Conservation (phyloP, 2,113 vertebrate species). For the Apteryx mantelli region DNA sequence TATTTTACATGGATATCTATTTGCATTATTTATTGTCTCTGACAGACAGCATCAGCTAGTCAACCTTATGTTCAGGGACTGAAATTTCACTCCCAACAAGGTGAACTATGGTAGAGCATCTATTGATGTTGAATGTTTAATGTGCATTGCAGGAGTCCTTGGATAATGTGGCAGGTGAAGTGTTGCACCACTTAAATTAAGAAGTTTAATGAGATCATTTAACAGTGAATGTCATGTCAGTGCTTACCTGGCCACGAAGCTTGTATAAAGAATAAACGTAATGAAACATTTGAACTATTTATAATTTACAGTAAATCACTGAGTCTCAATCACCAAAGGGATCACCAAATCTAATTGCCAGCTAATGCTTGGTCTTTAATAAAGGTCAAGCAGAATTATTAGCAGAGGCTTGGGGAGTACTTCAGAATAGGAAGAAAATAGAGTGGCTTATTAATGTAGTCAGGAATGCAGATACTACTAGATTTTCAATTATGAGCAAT, state of each 20-base stretch:
- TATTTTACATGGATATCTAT: not conserved
- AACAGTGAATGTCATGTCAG: slow-evolving; percentile 53
- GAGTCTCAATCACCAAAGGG: slow-evolving; percentile 18
- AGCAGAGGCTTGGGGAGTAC: slow-evolving; percentile 9
- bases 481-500: not conserved
- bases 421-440: slow-evolving; percentile 16
- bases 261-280: slow-evolving; percentile 36
- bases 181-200: slow-evolving; percentile 59
- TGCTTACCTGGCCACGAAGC: slow-evolving; percentile 52
- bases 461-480: not conserved
- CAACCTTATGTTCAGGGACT: slow-evolving; percentile 56
- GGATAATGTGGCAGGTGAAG: slow-evolving; percentile 58
- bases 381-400: slow-evolving; percentile 65
- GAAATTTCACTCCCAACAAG: slow-evolving; percentile 37
- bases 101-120: slow-evolving; percentile 29
- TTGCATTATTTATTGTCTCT: slow-evolving; percentile 42
- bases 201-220: slow-evolving; percentile 65
- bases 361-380: slow-evolving; percentile 54
- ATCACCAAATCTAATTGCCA: slow-evolving; percentile 45
- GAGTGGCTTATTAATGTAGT: not conserved
- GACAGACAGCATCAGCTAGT: slow-evolving; percentile 43
- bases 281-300: slow-evolving; percentile 52
- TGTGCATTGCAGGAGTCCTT: slow-evolving; percentile 54
- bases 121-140: slow-evolving; percentile 62
- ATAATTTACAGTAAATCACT: slow-evolving; percentile 42